A percentile compares a stretch with the other conserved stretches of the same genome.
phyloP scores from a whole-genome alignment of 1,140 invertebrate species.

The Drosophila equinoxialis region DNA sequence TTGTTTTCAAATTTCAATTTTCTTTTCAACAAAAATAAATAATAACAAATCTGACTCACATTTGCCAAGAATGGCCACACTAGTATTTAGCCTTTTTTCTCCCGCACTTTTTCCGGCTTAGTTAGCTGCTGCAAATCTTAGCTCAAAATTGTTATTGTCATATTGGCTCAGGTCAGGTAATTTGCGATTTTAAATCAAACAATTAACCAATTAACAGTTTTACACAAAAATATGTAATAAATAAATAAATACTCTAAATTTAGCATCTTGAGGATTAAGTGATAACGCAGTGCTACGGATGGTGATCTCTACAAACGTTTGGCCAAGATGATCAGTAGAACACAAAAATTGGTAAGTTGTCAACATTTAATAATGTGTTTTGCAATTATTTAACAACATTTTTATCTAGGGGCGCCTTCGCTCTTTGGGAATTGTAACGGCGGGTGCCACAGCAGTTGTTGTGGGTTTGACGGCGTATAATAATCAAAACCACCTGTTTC shows the following conservation, averaged over 20 bases:
- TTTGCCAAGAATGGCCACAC: too few species aligned
- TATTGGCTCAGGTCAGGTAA: background rate
- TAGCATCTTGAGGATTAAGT: background rate
- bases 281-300: background rate
- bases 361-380: background rate
- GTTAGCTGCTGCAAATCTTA: background rate
- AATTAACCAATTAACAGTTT: background rate
- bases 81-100: too few species aligned
- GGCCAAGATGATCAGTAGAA: background rate
- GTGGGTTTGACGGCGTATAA: conserved; percentile 52
- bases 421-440: conserved; percentile 60
- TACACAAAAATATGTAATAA: background rate
- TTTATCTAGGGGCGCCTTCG: conserved; percentile 48
- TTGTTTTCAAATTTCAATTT: conserved; percentile 10
- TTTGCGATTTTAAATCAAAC: background rate
- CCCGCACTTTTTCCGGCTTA: background rate
- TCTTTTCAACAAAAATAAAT: conserved; percentile 29
- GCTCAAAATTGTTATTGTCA: background rate
- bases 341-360: background rate
- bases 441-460: conserved; percentile 45
- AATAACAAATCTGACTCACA: conserved; percentile 39
- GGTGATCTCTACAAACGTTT: background rate
- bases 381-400: background rate
- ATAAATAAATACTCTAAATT: background rate
- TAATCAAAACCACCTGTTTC: conserved; percentile 39